Evolutionary conservation across 2,113 vertebrate genomes (phyloP), one percentile per base, ranked within the genome.

Genomic region (Cichladusa arquata): DNA sequence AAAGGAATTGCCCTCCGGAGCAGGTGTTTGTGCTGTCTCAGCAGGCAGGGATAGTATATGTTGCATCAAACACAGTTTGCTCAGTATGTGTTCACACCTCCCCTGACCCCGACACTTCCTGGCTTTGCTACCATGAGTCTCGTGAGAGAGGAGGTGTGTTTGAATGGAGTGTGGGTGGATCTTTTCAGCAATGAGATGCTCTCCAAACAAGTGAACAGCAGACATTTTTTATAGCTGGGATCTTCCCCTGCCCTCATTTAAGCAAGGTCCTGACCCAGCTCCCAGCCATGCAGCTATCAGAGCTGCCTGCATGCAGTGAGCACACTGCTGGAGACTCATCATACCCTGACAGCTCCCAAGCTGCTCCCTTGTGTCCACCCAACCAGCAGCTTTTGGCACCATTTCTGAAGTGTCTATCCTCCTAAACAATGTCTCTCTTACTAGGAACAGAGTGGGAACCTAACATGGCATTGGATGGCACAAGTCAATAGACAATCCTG

Each of bases 1-100:
- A 66, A 80, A 92, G 88, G 85, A 94, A 96, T 71, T 95, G 90
- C 85, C 71, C 92, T 93, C 79, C 90, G 90, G 87, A 95, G 85
- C 90, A 94, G 93, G 60, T 90, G 93, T 66, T 88, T 73, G 2
- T 88, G 92, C 93, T 92, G 92, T 90, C 93, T 92, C 94, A 96
- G 95, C 92, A 92, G 87, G 96, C 93, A 88, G 54, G 71, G 71
- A 80, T 77, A 73, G 87, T 88, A 40, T 93, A 94, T 33, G 88
- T 88, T 94, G 93, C 88, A 88, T 95, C 93, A 96, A 95, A 95
- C 31, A 12, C 71, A 28, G 79, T 45, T 82, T 3, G 7, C 94
- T 88, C 95, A 95, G 94, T 93, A 5, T 94, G 90, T 53, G 60
- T 31, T 94, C 92, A 65, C 90, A 86, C 88, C 60, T 90, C 74